phyloP scores from a whole-genome alignment of 2,797 vertebrate species.

The Gephyroberyx darwinii region DNA sequence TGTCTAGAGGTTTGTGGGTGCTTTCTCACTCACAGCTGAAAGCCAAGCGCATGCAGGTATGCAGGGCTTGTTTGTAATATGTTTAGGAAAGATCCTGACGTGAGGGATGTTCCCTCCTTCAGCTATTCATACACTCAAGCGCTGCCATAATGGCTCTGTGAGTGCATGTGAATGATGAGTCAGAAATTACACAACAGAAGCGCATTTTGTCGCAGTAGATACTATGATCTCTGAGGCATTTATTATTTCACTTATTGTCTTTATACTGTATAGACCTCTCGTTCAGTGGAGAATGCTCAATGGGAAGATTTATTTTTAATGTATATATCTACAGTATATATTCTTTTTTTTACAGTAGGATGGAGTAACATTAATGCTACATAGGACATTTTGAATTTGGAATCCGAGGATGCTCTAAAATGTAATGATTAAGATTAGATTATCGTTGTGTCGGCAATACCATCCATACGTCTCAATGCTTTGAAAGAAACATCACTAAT shows the following conservation, averaged over 20 bases:
- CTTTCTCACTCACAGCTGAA: not conserved
- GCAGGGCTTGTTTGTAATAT: not conserved
- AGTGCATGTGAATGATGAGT: not conserved
- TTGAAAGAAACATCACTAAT: not conserved
- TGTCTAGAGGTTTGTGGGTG: not conserved
- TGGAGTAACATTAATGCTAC: not conserved
- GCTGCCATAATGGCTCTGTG: not conserved
- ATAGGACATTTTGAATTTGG: not conserved
- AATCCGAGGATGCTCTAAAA: slow-evolving; percentile 28
- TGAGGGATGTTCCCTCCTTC: not conserved
- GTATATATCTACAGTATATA: no score
- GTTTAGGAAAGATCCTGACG: not conserved
- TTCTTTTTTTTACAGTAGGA: no score
- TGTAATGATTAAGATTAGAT: slow-evolving; percentile 25
- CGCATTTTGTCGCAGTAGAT: no score
- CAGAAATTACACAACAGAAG: not conserved
- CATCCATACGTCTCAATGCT: slow-evolving; percentile 25
- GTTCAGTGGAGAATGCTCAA: no score
- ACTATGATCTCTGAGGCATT: not conserved
- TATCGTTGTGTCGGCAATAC: slow-evolving; percentile 35
- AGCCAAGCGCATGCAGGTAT: not conserved
- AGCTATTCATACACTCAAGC: not conserved
- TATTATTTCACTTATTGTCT: not conserved
- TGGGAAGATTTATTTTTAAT: no score
- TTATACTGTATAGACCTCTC: no score